A percentile compares a stretch with the other conserved stretches of the same genome.
These are phyloP conservation scores for Cirrhinus molitorella DNA, from an alignment of 2,797 vertebrate genomes.

Conservation along the genomic window DNA sequence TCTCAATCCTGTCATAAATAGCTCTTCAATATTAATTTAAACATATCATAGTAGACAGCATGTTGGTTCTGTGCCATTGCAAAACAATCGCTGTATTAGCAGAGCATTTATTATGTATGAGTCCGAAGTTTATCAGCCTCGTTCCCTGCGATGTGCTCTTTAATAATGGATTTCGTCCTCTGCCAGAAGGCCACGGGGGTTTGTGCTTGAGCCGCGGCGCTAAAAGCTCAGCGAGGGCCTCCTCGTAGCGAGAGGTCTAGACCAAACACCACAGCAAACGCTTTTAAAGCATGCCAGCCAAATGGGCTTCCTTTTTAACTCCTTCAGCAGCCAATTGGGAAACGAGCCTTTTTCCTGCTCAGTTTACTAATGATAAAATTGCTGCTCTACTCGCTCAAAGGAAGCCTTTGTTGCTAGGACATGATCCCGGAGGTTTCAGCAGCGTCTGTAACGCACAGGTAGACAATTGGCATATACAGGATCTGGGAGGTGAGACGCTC, in stretches of 20 bases:
- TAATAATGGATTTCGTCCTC: conserved; percentile 65
- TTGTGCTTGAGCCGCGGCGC: conserved; percentile 53
- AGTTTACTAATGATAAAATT: conserved; percentile 82
- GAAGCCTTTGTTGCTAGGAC: conserved; percentile 75
- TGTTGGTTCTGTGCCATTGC: conserved; percentile 31
- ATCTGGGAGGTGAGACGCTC: conserved; percentile 51
- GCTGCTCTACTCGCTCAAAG: conserved; percentile 73
- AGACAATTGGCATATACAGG: conserved; percentile 66
- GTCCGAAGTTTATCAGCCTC: conserved; percentile 56
- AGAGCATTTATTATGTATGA: conserved; percentile 52
- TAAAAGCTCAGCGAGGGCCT: conserved; percentile 61
- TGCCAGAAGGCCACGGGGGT: conserved; percentile 54
- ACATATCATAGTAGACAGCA: not conserved
- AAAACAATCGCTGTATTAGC: conserved; percentile 48
- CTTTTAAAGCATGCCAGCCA: conserved; percentile 64
- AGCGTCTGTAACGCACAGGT: conserved; percentile 72
- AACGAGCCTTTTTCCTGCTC: conserved; percentile 75
- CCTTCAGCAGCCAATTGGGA: conserved; percentile 67
- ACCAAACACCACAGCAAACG: conserved; percentile 62
- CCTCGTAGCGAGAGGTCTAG: conserved; percentile 61
- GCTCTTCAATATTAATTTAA: conserved; percentile 4
- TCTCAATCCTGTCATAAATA: conserved; percentile 22
- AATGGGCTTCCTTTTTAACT: conserved; percentile 74
- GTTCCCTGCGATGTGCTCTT: conserved; percentile 44
- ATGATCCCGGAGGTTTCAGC: conserved; percentile 72